Conservation (phyloP, 2,888 invertebrate genomes). For the Podotricha telesiphe region DNA sequence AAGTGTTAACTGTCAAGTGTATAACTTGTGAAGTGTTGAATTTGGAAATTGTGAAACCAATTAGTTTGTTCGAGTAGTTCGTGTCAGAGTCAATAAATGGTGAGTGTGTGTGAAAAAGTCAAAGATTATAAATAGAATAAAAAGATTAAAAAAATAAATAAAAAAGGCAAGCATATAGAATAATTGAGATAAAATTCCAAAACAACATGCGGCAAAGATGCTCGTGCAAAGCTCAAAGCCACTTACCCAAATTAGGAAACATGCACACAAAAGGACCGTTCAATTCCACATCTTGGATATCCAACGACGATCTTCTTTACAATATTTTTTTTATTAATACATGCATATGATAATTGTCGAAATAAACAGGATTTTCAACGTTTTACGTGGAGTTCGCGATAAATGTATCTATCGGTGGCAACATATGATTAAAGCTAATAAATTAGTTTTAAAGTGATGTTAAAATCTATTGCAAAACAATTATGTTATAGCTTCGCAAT, state of each 20-base stretch:
- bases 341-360: slow-evolving; percentile 59
- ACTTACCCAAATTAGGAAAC: slow-evolving; percentile 66
- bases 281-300: slow-evolving; percentile 74
- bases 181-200: slow-evolving; percentile 53
- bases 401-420: slow-evolving; percentile 62
- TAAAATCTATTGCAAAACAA: slow-evolving; percentile 81
- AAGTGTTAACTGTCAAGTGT: slow-evolving; percentile 67
- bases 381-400: slow-evolving; percentile 57
- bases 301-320: slow-evolving; percentile 81
- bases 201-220: slow-evolving; percentile 72
- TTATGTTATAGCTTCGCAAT: slow-evolving; percentile 77
- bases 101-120: slow-evolving; percentile 64
- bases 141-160: slow-evolving; percentile 53
- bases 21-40: slow-evolving; percentile 73
- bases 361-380: slow-evolving; percentile 56
- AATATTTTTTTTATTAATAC: slow-evolving; percentile 53
- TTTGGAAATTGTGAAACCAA: slow-evolving; percentile 73
- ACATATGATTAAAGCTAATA: slow-evolving; percentile 73
- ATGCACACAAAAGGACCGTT: slow-evolving; percentile 68
- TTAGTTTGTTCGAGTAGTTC: slow-evolving; percentile 68
- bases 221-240: slow-evolving; percentile 69
- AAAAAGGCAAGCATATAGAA: slow-evolving; percentile 71
- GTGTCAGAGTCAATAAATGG: slow-evolving; percentile 54
- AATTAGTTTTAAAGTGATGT: slow-evolving; percentile 67
- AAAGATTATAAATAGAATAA: slow-evolving; percentile 59